Conservation (phyloP, 2,797 vertebrate genomes). For the Linurgus olivaceus region DNA sequence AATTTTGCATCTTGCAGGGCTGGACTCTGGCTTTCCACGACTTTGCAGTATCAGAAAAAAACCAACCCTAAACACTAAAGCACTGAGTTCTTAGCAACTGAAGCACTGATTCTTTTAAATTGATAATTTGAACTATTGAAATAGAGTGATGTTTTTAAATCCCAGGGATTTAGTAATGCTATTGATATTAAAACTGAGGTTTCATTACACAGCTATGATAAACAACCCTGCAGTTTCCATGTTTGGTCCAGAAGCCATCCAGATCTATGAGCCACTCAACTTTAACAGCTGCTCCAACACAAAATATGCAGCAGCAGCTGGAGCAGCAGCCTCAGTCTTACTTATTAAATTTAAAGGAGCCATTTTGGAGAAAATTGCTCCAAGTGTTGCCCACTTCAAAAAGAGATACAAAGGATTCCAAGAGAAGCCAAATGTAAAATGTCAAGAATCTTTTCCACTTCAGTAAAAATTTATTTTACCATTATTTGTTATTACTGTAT, state of each 20-base stretch:
- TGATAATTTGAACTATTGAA: neutral
- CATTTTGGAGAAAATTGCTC: neutral
- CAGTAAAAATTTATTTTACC: neutral
- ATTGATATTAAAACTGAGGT: neutral
- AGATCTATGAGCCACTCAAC: neutral
- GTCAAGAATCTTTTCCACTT: neutral
- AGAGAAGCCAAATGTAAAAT: neutral
- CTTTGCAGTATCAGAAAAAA: neutral
- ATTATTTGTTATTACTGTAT: neutral
- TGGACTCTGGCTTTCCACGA: neutral
- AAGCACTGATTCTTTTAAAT: neutral
- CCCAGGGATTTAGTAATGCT: neutral
- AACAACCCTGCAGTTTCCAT: neutral
- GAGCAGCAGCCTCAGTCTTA: neutral
- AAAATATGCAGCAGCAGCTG: neutral
- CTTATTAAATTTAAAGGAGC: neutral
- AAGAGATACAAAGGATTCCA: neutral
- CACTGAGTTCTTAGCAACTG: neutral
- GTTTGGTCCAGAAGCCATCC: constrained; percentile 24
- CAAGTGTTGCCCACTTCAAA: neutral
- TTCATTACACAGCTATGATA: neutral
- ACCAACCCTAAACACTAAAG: neutral
- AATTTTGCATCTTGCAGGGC: neutral
- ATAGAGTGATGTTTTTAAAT: neutral
- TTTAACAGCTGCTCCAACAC: neutral